Evolutionary conservation across 2,888 invertebrate genomes (phyloP), one percentile per base, ranked within the genome.

Genomic region (Tholera decimalis): DNA sequence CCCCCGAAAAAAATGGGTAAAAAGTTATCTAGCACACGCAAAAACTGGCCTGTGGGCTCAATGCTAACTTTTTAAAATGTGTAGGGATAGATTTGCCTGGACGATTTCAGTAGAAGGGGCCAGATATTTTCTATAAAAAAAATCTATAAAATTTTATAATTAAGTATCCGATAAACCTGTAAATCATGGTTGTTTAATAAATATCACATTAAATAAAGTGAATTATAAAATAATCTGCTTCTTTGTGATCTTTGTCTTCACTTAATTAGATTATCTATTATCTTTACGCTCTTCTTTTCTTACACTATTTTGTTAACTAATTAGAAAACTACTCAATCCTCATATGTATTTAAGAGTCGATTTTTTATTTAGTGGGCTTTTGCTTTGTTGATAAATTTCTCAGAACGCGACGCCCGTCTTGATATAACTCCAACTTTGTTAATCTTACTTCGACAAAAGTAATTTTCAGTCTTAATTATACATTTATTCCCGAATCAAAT

Each of bases 361-460:
- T 59, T 26, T 2, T 60, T 63, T 28, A 60, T 62, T 18, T 60
- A 59, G 43, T 47, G 39, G 20, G 53, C 39, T 60, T 65, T 60
- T 65, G 37, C 20, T 20, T 37, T 53, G 39, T 54, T 57, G 11
- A 18, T 56, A 49, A 74, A 66, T 57, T 30, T 20, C 58, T 41
- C 26, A 30, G 50, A 60, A 20, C 56, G 39, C 20, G 46, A 35
- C 8, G 26, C 22, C 13, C 43, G 1, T 58, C 15, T 66, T 43
- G 51, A 64, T 61, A 67, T 66, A 49, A 62, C 62, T 63, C 49
- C 9, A 80, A 73, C 64, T 80, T 80, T 44, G 56, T 64, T 75
- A 62, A 70, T 80, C 39, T 46, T 54, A 64, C 66, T 78, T 58
- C 26, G 35, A 46, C 56, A 37, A 56, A 71, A 75, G 60, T 69